Percentiles rank a stretch among this genome's conserved stretches.
phyloP scores from a whole-genome alignment of 2,113 vertebrate species.

The Rhynchopsitta pachyrhyncha region DNA sequence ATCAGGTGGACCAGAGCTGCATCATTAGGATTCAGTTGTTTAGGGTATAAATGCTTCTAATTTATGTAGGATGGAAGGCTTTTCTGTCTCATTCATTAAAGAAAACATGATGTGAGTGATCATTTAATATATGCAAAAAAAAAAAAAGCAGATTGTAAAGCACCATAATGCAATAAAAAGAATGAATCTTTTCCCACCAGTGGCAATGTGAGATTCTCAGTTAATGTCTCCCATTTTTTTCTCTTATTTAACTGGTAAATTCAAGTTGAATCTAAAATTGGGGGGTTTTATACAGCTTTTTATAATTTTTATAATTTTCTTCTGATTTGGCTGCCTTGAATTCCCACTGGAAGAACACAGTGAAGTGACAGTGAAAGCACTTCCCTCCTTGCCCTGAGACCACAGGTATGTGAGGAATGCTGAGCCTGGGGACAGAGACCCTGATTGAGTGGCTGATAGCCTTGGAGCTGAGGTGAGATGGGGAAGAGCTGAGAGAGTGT shows the following conservation, averaged over 20 bases:
- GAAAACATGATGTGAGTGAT: neutral
- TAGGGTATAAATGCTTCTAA: slow-evolving; percentile 4
- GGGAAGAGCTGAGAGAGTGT: neutral
- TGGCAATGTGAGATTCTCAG: neutral
- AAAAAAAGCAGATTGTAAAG: neutral
- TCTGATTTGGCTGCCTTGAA: too few species aligned
- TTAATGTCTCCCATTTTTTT: neutral
- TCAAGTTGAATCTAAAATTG: neutral
- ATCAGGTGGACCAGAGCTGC: neutral
- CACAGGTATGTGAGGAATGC: fast-evolving
- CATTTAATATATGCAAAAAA: neutral
- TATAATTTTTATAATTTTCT: neutral
- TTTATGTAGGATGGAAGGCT: neutral
- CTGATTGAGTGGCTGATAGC: fast-evolving
- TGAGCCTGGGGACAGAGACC: neutral
- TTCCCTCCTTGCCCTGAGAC: neutral
- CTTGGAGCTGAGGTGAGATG: neutral
- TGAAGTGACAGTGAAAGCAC: neutral
- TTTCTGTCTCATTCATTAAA: neutral
- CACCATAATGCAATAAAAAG: neutral
- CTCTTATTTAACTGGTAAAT: neutral
- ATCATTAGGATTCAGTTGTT: neutral
- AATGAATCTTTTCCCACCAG: neutral
- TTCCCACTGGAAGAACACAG: neutral
- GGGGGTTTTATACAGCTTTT: neutral